Percentiles rank a stretch among this genome's conserved stretches.
phyloP scores from a whole-genome alignment of 2,113 vertebrate species.

The Etheostoma cragini region DNA sequence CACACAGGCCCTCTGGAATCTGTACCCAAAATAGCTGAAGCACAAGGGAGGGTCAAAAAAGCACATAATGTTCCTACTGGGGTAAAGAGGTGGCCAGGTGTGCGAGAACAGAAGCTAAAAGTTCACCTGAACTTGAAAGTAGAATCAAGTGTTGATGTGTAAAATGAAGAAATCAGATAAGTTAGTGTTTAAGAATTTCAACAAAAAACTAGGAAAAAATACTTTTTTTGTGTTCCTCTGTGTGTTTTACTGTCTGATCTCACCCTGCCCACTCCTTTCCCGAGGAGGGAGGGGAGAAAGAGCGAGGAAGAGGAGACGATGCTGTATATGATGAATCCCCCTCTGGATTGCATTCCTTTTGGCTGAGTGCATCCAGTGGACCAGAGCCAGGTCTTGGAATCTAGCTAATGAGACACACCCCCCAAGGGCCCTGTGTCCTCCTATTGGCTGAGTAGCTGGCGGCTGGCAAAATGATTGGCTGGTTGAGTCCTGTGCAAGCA shows the following conservation, averaged over 20 bases:
- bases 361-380: constrained; percentile 77
- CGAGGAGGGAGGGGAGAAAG: constrained; percentile 11
- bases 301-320: constrained; percentile 25
- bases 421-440: constrained; percentile 38
- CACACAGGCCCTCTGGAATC: constrained; percentile 24
- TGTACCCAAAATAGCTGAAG: constrained; percentile 31
- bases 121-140: background rate
- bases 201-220: background rate
- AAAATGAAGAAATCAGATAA: background rate
- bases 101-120: background rate
- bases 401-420: constrained; percentile 83
- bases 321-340: constrained; percentile 74
- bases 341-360: constrained; percentile 78
- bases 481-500: constrained; percentile 3
- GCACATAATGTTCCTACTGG: constrained; percentile 31
- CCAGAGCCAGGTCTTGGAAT: constrained; percentile 82
- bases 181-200: background rate
- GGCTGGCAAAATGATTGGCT: constrained; percentile 55
- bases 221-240: background rate
- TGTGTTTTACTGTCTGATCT: constrained; percentile 8
- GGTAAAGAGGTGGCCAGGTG: constrained; percentile 1
- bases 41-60: background rate
- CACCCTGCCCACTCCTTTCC: background rate
- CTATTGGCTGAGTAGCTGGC: constrained; percentile 64
- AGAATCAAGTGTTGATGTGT: background rate